Base-by-base conservation (phyloP, 2,797 vertebrate genomes). In the Sciurus vulgaris region DNA sequence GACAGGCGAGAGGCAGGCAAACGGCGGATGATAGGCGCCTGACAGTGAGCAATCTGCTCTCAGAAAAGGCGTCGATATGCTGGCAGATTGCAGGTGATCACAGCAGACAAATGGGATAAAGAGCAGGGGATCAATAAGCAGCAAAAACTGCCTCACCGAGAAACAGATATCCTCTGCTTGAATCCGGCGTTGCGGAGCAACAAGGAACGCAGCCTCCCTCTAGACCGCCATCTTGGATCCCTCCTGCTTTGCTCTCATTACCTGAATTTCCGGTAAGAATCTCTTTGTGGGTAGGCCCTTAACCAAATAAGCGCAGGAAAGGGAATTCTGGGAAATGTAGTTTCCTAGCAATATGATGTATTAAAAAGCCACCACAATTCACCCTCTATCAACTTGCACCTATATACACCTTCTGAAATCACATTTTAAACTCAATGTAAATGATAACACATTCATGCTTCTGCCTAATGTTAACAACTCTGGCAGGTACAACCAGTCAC, bases 181-280 rank as follows among this genome's bases (percentile, higher is more conserved):
- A n/a, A n/a, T n/a, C n/a, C n/a, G n/a, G n/a, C n/a, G n/a, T n/a
- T n/a, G n/a, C n/a, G n/a, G n/a, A n/a, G n/a, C n/a, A n/a, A n/a
- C n/a, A n/a, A n/a, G n/a, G n/a, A n/a, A n/a, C n/a, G n/a, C n/a
- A n/a, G n/a, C n/a, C n/a, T n/a, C n/a, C n/a, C n/a, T n/a, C n/a
- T n/a, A n/a, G n/a, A n/a, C n/a, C n/a, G n/a, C n/a, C n/a, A n/a
- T n/a, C n/a, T n/a, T n/a, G n/a, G n/a, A n/a, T n/a, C n/a, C n/a
- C n/a, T n/a, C n/a, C 28, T 84, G 35, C 51, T 83, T 65, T n/a
- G 26, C 7, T 38, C 73, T 10, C 20, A 17, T 86, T 44, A 63
- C 67, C 35, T 54, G 74, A 8, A 72, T 86, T 82, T 96, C 70
- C 93, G 51, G 1, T 49, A 86, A 51, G 82, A 90, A 49, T 84